These are phyloP conservation scores for Calameuta idolon DNA, from an alignment of 2,888 invertebrate genomes.

Conservation along the genomic window DNA sequence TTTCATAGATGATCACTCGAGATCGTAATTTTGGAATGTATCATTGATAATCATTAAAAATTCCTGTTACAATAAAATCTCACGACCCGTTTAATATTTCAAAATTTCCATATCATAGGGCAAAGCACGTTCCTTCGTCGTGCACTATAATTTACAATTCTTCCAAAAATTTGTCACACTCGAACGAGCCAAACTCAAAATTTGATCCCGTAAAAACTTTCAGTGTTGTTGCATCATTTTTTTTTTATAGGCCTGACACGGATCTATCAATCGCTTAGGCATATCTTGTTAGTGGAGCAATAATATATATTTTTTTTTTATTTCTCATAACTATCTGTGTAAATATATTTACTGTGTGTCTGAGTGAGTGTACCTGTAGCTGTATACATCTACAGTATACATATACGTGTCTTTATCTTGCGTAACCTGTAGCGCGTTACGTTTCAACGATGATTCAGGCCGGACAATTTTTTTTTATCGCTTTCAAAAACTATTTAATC, in stretches of 20 bases:
- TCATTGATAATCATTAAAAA: too few species aligned
- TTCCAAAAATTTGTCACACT: neutral
- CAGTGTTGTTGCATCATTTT: constrained; percentile 16
- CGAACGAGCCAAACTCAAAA: constrained; percentile 27
- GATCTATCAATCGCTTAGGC: constrained; percentile 19
- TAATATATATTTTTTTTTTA: too few species aligned
- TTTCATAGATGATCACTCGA: too few species aligned
- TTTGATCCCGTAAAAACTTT: constrained; percentile 23
- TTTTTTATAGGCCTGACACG: constrained; percentile 34
- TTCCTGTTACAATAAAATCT: too few species aligned
- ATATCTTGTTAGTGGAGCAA: too few species aligned
- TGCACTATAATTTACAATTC: neutral
- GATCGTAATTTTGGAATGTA: too few species aligned
- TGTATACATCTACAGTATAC: neutral
- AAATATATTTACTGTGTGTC: neutral
- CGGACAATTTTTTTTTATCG: constrained; percentile 23
- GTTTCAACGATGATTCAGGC: neutral
- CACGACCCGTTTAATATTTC: too few species aligned
- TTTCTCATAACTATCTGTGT: neutral
- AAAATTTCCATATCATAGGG: too few species aligned
- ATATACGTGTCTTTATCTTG: neutral
- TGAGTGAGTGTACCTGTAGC: neutral
- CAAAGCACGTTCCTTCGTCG: neutral
- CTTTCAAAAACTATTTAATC: constrained; percentile 45
- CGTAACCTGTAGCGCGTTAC: neutral